A percentile compares a stretch with the other conserved stretches of the same genome.
Conservation (phyloP, 2,113 vertebrate species). For the Azemiops feae region DNA sequence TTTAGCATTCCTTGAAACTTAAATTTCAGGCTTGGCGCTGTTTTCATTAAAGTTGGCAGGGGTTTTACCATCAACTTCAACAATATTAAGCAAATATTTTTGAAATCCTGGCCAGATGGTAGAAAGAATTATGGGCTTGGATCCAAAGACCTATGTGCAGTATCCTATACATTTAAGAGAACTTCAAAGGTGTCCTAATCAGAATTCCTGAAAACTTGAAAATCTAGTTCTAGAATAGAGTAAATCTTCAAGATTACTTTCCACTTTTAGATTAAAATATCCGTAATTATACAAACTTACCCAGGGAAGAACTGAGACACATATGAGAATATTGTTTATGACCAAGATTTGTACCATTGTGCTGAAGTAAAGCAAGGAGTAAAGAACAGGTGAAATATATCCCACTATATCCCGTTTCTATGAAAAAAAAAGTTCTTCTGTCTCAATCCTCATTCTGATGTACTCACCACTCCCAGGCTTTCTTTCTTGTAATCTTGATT, state of each 20-base stretch:
- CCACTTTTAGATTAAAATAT: not conserved
- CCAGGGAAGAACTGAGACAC: not conserved
- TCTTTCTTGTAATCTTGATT: not conserved
- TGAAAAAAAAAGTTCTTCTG: not conserved
- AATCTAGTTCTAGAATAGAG: not conserved
- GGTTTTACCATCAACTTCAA: constrained; percentile 39
- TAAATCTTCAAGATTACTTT: not conserved
- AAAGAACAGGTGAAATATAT: not conserved
- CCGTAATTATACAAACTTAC: not conserved
- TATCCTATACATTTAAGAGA: not conserved
- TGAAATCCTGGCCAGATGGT: constrained; percentile 16
- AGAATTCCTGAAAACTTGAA: not conserved
- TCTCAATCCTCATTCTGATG: not conserved
- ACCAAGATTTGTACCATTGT: not conserved
- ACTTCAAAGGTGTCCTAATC: not conserved
- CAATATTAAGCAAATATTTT: constrained; percentile 25
- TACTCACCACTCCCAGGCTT: not conserved
- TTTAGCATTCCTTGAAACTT: constrained; percentile 42
- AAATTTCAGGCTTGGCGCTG: constrained; percentile 38
- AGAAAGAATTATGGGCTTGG: constrained; percentile 8
- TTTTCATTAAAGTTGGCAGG: constrained; percentile 52
- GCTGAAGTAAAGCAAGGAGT: not conserved
- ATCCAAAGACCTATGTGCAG: constrained; percentile 8
- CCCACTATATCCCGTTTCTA: not conserved
- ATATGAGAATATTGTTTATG: not conserved